phyloP scores from a whole-genome alignment of 2,888 invertebrate species.

The Selenia dentaria region DNA sequence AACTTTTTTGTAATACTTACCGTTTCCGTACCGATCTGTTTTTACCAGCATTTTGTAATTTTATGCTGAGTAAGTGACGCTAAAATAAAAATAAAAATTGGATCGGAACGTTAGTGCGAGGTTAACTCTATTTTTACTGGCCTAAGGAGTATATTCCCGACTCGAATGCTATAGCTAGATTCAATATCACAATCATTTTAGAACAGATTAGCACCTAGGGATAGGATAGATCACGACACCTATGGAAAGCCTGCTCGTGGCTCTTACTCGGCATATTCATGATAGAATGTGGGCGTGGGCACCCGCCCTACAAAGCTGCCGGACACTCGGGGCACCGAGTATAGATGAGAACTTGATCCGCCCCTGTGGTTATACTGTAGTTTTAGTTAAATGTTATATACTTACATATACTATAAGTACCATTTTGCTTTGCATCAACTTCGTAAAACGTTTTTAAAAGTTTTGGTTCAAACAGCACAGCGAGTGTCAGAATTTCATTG shows the following conservation, averaged over 20 bases:
- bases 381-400: constrained; percentile 1
- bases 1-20: too few species aligned
- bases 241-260: constrained; percentile 57
- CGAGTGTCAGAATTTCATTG: too few species aligned
- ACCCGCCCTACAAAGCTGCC: constrained; percentile 78
- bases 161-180: constrained; percentile 15
- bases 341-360: constrained; percentile 72
- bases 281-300: constrained; percentile 80
- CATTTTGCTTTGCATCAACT: too few species aligned
- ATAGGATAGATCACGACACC: constrained; percentile 52
- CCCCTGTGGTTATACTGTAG: constrained; percentile 55
- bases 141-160: too few species aligned
- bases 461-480: neutral
- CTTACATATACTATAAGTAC: too few species aligned
- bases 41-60: too few species aligned
- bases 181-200: constrained; percentile 40
- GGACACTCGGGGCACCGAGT: constrained; percentile 67
- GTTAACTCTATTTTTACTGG: too few species aligned
- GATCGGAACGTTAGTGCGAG: too few species aligned
- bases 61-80: too few species aligned
- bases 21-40: too few species aligned
- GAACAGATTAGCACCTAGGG: constrained; percentile 42
- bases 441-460: neutral
- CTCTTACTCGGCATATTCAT: constrained; percentile 77
- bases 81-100: too few species aligned